Evolutionary conservation across 2,797 vertebrate species (phyloP), one percentile per base, ranked within the genome.

Genomic region (Bufotes viridis): DNA sequence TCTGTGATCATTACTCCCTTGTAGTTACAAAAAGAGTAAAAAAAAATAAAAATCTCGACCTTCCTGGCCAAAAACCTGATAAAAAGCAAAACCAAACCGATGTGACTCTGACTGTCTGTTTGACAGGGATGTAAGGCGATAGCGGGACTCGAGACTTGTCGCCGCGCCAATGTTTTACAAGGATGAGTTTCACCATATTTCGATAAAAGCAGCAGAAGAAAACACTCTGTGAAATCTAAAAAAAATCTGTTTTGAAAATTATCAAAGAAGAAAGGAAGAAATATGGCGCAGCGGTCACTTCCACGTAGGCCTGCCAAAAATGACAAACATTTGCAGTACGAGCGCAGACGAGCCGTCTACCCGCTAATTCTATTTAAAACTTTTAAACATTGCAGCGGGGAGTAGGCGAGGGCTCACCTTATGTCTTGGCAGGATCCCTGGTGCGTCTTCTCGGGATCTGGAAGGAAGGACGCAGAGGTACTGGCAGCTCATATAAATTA

Each of bases 311-410:
- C 1, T 81, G 78, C 83, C 87, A 89, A 89, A 76, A 89, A 86
- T 89, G 22, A 86, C 83, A 85, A 88, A 85, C 83, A 88, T 67
- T 34, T 55, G 49, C 82, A 24, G 78, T 42, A 80, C 74, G 61
- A 65, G 74, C 76, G 60, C 69, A 82, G 60, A 85, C 87, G 53
- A 12, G 67, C 69, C 24, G 78, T 34, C 87, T 82, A 24, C 83
- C 24, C 78, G 5, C 34, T 82, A 86, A 89, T 89, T 87, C 84
- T 89, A 85, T 85, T 86, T 89, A 85, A 85, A 86, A 85, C 83
- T 55, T 55, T 34, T 20, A 79, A 63, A 86, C n/a, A 65, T 29
- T 76, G 42, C n/a, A 63, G 57, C 55, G 78, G 63, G 9, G 20
- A 6, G 3, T 20, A 15, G 18, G 87, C 51, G 42, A 78, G 61